Conservation (phyloP, 1,140 invertebrate species). For the Pristionchus pacificus region DNA sequence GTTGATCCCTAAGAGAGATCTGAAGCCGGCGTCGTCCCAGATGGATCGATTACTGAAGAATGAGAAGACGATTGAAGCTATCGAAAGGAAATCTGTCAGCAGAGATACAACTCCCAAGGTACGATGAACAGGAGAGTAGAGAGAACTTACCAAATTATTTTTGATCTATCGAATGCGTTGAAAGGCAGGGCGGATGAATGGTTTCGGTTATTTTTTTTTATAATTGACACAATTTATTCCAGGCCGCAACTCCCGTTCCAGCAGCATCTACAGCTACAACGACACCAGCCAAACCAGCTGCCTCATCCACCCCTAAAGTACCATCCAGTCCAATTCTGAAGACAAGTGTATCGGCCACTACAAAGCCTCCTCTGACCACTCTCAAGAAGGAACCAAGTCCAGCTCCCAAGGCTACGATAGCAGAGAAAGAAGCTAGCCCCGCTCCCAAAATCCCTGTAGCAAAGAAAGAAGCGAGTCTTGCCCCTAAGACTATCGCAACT, state of each 20-base stretch:
- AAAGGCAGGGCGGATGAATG: no score
- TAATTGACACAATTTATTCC: not conserved
- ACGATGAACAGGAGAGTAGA: no score
- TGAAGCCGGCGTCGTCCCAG: conserved; percentile 5
- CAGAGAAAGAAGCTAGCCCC: not conserved
- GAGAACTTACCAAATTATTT: no score
- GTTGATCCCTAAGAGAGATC: not conserved
- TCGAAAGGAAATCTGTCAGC: not conserved
- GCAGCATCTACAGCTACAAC: not conserved
- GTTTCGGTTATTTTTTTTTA: no score
- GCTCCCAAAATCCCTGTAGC: not conserved
- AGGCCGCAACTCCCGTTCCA: not conserved
- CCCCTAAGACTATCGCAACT: not conserved
- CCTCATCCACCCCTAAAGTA: not conserved
- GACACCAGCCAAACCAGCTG: not conserved
- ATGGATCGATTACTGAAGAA: conserved; percentile 17
- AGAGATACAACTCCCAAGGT: not conserved
- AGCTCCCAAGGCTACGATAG: not conserved
- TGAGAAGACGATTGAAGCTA: not conserved
- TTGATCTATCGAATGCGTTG: no score
- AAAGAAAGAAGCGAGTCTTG: not conserved
- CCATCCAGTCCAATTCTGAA: not conserved
- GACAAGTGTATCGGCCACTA: no score
- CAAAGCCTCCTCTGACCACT: not conserved
- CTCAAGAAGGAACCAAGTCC: conserved; percentile 7